Evolutionary conservation across 2,888 invertebrate species (phyloP).

Genomic region (Tholera decimalis): DNA sequence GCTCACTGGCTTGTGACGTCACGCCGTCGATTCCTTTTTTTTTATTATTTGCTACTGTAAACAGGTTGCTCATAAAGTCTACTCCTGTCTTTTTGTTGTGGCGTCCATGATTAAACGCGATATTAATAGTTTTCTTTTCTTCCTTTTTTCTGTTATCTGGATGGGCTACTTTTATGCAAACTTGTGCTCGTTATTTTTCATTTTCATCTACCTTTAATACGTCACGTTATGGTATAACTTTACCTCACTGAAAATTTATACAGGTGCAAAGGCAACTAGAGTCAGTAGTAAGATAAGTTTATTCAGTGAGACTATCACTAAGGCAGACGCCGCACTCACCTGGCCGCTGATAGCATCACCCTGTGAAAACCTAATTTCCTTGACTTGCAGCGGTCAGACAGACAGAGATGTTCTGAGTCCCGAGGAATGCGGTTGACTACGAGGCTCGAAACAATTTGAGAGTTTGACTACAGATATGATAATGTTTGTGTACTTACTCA

Average conservation of each 20-base stretch:
- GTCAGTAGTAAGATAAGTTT: conserved; percentile 23
- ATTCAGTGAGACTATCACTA: conserved; percentile 26
- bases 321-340: conserved; percentile 29
- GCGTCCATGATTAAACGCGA: conserved; percentile 68
- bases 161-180: conserved; percentile 45
- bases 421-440: neutral
- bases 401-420: conserved; percentile 14
- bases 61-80: conserved; percentile 85
- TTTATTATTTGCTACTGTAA: conserved; percentile 86
- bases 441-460: conserved; percentile 2
- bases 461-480: neutral
- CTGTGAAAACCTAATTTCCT: conserved; percentile 55
- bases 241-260: neutral
- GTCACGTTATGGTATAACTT: neutral
- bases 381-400: conserved; percentile 53
- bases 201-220: conserved; percentile 4
- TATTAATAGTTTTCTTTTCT: conserved; percentile 65
- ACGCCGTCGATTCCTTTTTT: conserved; percentile 83
- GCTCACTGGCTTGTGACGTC: conserved; percentile 89
- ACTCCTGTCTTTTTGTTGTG: conserved; percentile 77
- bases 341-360: conserved; percentile 42
- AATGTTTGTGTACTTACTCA: neutral
- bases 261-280: neutral
- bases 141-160: conserved; percentile 55
- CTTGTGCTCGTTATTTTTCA: conserved; percentile 24